Evolutionary conservation across 2,888 invertebrate species (phyloP), one percentile per base, ranked within the genome.

Genomic region (Beris chalybata): DNA sequence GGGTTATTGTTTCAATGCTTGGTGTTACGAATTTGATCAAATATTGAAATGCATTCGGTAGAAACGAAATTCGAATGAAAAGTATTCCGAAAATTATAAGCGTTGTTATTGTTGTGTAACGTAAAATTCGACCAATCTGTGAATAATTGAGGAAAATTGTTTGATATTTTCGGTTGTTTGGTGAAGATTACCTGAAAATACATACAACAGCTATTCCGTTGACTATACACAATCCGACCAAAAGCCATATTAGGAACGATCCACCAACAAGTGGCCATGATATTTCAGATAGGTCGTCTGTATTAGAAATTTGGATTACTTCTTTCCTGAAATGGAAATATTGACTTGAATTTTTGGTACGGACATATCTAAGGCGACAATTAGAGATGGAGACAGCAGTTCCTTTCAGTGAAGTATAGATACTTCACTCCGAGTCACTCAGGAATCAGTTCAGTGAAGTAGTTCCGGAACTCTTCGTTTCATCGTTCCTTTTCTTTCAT

Each of bases 101-200:
- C 1, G 64, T 48, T 9, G 32, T 56, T 31, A 65, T 48, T 5
- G 64, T 65, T 6, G 50, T 43, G 56, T 65, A 70, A 15, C 63
- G 63, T 5, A 70, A 7, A 5, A 65, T 48, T 5, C 50, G 56
- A 3, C 58, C 65, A 32, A 70, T 57, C 70, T 70, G 12, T 11
- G 54, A 12, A 38, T 31, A 12, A 32, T 32, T 6, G 2, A 30
- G 32, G 32, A 13, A 30, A 58, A 3, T n/a, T 22, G 3, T 38
- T 31, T 32, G 48, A 47, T 13, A 44, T 6, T 5, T 22, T 13
- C 58, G 45, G 22, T 29, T 4, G 1, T 22, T 22, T 15, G 5
- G 22, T 22, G 3, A 43, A 22, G 38, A 11, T 30, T 12, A 31
- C 31, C 13, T 7, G 9, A 45, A 53, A 43, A 63, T 63, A 52